Percentiles rank a stretch among this genome's conserved stretches.
phyloP scores from a whole-genome alignment of 2,888 invertebrate species.

The Dorcus parallelipipedus region DNA sequence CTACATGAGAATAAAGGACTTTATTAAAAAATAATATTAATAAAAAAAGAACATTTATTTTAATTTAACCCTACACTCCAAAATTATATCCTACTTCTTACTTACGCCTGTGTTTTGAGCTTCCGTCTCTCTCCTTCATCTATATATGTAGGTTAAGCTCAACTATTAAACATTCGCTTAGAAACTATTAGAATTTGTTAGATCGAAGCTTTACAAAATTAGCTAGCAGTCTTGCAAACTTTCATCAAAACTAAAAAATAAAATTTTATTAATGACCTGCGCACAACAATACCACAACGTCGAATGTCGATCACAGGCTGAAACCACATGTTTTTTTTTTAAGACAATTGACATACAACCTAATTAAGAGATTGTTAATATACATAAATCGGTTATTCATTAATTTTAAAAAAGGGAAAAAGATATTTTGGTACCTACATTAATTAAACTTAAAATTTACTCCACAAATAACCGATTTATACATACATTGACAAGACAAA shows the following conservation, averaged over 20 bases:
- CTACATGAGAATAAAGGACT: neutral
- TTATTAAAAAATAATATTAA: neutral
- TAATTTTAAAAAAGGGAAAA: too few relatives aligned
- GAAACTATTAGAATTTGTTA: constrained; percentile 8
- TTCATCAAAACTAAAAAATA: neutral
- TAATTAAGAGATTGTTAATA: too few relatives aligned
- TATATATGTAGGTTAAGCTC: neutral
- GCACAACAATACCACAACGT: neutral
- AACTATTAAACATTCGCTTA: neutral
- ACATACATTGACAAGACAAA: too few relatives aligned
- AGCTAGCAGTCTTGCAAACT: constrained; percentile 7
- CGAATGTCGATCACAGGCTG: too few relatives aligned
- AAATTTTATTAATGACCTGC: neutral
- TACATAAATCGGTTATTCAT: too few relatives aligned
- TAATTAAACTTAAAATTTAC: too few relatives aligned
- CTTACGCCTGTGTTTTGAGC: neutral
- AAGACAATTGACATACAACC: too few relatives aligned
- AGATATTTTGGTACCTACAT: too few relatives aligned
- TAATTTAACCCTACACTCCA: neutral
- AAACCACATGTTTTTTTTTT: too few relatives aligned
- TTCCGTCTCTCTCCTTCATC: neutral
- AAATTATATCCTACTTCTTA: neutral
- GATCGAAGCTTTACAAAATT: constrained; percentile 8
- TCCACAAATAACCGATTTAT: too few relatives aligned
- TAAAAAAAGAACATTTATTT: neutral